phyloP scores from a whole-genome alignment of 2,888 invertebrate genomes.

The Yponomeuta evonymella region DNA sequence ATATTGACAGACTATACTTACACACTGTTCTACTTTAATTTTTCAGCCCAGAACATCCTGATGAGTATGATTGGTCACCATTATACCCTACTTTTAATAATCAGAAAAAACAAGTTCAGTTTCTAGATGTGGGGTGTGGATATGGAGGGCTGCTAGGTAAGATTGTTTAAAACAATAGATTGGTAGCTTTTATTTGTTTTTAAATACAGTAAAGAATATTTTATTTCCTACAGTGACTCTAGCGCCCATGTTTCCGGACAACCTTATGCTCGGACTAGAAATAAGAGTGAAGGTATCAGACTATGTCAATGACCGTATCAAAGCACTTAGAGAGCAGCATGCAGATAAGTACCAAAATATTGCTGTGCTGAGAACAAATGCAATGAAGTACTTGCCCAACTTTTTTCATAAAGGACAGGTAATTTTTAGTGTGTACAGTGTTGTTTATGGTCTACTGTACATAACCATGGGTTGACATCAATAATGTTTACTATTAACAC shows the following conservation, averaged over 20 bases:
- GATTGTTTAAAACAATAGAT: conserved; percentile 10
- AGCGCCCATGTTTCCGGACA: conserved; percentile 92
- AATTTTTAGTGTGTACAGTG: conserved; percentile 24
- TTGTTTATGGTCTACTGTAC: not conserved
- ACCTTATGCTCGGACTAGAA: conserved; percentile 94
- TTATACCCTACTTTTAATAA: conserved; percentile 80
- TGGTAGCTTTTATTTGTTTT: too few species aligned
- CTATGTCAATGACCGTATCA: conserved; percentile 96
- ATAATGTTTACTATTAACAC: too few species aligned
- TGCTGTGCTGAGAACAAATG: conserved; percentile 96
- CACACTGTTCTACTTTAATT: conserved; percentile 11
- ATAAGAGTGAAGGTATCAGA: conserved; percentile 99
- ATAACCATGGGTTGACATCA: too few species aligned
- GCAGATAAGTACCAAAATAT: conserved; percentile 91
- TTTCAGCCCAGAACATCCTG: conserved; percentile 86
- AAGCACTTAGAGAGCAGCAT: conserved; percentile 86
- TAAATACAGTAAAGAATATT: not conserved
- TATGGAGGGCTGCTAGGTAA: conserved; percentile 94
- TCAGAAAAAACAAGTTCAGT: conserved; percentile 80
- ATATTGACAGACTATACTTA: too few species aligned
- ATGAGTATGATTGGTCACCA: conserved; percentile 88
- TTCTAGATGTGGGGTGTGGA: conserved; percentile 98
- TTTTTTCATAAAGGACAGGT: conserved; percentile 96
- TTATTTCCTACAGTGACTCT: conserved; percentile 81
- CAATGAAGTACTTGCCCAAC: conserved; percentile 99